phyloP scores from a whole-genome alignment of 1,140 invertebrate species.

The Orchesella cincta region DNA sequence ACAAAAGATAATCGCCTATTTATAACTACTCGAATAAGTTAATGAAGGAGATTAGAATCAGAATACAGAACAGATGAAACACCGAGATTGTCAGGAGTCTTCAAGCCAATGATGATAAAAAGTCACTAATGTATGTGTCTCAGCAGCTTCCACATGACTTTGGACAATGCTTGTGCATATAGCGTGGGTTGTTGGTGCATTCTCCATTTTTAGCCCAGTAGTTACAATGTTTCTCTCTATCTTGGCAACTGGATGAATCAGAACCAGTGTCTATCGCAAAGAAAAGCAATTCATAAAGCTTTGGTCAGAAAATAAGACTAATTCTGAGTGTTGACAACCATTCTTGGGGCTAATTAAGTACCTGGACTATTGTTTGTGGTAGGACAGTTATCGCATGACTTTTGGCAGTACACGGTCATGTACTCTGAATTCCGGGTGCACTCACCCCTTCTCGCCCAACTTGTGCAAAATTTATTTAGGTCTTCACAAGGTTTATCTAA shows the following conservation, averaged over 20 bases:
- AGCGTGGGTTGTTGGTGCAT: slow-evolving; percentile 56
- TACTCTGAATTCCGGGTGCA: slow-evolving; percentile 53
- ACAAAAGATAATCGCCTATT: too few species aligned
- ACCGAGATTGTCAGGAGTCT: too few species aligned
- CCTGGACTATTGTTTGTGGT: slow-evolving; percentile 12
- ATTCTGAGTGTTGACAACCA: too few species aligned
- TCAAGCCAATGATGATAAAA: too few species aligned
- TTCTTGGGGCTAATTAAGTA: too few species aligned
- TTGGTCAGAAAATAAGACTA: too few species aligned
- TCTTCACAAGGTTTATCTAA: slow-evolving; percentile 35
- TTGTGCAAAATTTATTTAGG: slow-evolving; percentile 34
- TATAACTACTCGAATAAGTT: too few species aligned
- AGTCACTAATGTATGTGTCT: too few species aligned
- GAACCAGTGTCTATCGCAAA: background rate
- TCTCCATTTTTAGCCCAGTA: slow-evolving; percentile 55
- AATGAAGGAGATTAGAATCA: too few species aligned
- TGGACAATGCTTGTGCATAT: slow-evolving; percentile 55
- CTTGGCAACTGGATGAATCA: slow-evolving; percentile 47
- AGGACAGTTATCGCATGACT: slow-evolving; percentile 56
- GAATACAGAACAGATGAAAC: too few species aligned
- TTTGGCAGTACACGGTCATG: slow-evolving; percentile 54
- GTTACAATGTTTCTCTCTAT: slow-evolving; percentile 52
- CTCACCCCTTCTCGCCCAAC: slow-evolving; percentile 50
- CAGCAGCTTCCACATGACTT: slow-evolving; percentile 57
- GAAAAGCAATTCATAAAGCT: background rate